Base-by-base conservation (phyloP, 2,797 vertebrate genomes). In the Semaprochilodus insignis region DNA sequence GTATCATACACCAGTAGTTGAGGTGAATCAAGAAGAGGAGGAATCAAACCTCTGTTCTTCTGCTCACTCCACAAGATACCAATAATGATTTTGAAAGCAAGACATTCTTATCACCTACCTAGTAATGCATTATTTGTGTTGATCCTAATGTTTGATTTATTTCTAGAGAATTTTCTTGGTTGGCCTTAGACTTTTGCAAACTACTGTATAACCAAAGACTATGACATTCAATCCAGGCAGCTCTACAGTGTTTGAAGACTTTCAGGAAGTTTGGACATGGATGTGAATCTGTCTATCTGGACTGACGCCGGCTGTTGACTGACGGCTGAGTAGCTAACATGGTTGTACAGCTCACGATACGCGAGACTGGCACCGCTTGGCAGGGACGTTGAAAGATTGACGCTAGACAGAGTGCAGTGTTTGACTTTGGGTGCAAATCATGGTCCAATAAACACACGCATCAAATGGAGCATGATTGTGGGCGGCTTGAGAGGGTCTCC, bases 361-460 rank as follows among this genome's bases (percentile, higher is more conserved):
- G 27, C 51, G 60, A 83, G 74, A 85, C 63, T 51, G 70, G 27
- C 78, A 51, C 66, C 74, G 65, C 8, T 70, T 55, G 70, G 5
- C 31, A 66, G 57, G 51, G 69, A 54, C 76, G 65, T 16, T 52
- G 54, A 81, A 71, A 81, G 54, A 55, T 57, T 59, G 79, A 74
- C 60, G 73, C 4, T 25, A 60, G 55, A 31, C 70, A 69, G 80
- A 81, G 71, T 81, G 40, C 60, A 77, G 80, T 78, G 80, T 79
- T 83, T 85, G 48, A 81, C 52, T 85, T 73, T 77, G 59, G 23
- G 70, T 23, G 40, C 51, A 62, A 27, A 81, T 77, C 80, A 75
- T 25, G 21, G 48, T 59, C 66, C 65, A 87, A 72, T 84, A 85
- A 82, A 87, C 82, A 80, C 25, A 17, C 7, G 31, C 74, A 84